A percentile compares a stretch with the other conserved stretches of the same genome.
phyloP scores from a whole-genome alignment of 2,113 vertebrate genomes.

The Chlorodrepanis virens region DNA sequence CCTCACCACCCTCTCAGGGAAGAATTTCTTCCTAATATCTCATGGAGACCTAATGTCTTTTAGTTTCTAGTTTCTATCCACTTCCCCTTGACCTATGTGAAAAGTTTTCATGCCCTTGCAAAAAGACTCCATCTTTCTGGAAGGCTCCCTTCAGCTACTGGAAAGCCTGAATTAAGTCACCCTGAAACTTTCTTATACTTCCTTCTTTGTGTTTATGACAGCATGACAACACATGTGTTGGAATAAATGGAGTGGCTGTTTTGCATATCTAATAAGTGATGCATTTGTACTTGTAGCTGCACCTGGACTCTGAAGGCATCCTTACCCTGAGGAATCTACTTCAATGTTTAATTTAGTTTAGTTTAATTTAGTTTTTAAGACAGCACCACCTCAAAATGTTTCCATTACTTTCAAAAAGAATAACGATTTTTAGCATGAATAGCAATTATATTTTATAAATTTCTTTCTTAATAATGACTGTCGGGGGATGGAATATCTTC shows the following conservation, averaged over 20 bases:
- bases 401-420: neutral
- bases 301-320: neutral
- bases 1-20: neutral
- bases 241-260: neutral
- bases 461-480: neutral
- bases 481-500: rapidly evolving
- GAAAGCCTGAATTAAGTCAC: neutral
- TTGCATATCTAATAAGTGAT: neutral
- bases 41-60: neutral
- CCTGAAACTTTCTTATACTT: neutral
- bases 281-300: neutral
- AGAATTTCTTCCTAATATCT: neutral
- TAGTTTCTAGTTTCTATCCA: neutral
- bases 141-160: neutral
- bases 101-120: neutral
- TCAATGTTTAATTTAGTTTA: neutral
- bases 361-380: neutral
- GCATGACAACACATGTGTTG: neutral
- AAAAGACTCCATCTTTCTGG: neutral
- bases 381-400: rapidly evolving
- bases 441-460: neutral
- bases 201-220: neutral
- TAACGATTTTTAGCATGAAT: neutral
- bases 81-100: no score
- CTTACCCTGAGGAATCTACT: neutral